phyloP scores from a whole-genome alignment of 1,140 invertebrate species.

The Ptiloglossa arizonensis region DNA sequence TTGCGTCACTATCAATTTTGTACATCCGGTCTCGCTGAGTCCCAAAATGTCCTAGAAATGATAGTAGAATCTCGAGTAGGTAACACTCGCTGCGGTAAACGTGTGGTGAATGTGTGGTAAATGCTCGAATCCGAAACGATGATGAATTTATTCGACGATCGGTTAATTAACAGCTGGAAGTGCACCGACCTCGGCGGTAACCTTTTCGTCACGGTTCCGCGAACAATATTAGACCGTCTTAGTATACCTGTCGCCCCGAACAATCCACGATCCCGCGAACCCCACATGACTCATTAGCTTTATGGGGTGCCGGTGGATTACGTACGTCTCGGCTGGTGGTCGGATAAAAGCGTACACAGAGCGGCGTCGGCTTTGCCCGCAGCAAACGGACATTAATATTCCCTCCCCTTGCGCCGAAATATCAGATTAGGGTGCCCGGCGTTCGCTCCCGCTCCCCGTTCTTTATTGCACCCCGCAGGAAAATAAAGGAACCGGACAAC shows the following conservation, averaged over 20 bases:
- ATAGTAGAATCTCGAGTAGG: no score
- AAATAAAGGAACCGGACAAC: constrained; percentile 42
- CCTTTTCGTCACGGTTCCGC: background rate
- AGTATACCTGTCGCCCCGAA: constrained; percentile 48
- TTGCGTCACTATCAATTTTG: no score
- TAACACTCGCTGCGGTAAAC: no score
- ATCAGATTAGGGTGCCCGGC: constrained; percentile 56
- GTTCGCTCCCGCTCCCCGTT: constrained; percentile 26
- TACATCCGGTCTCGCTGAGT: no score
- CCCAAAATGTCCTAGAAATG: no score
- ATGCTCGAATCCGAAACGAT: no score
- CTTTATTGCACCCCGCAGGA: constrained; percentile 49
- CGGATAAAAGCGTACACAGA: constrained; percentile 48
- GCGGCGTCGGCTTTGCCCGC: constrained; percentile 53
- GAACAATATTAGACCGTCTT: constrained; percentile 8
- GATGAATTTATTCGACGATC: background rate
- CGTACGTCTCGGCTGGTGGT: constrained; percentile 52
- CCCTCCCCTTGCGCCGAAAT: constrained; percentile 58
- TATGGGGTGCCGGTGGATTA: constrained; percentile 62
- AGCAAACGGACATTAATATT: constrained; percentile 64
- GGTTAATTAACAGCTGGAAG: background rate
- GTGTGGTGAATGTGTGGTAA: no score
- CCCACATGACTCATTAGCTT: constrained; percentile 66
- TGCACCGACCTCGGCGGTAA: background rate
- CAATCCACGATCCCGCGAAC: constrained; percentile 38